Evolutionary conservation across 2,888 invertebrate species (phyloP).

Genomic region (Lasioglossum calceatum): DNA sequence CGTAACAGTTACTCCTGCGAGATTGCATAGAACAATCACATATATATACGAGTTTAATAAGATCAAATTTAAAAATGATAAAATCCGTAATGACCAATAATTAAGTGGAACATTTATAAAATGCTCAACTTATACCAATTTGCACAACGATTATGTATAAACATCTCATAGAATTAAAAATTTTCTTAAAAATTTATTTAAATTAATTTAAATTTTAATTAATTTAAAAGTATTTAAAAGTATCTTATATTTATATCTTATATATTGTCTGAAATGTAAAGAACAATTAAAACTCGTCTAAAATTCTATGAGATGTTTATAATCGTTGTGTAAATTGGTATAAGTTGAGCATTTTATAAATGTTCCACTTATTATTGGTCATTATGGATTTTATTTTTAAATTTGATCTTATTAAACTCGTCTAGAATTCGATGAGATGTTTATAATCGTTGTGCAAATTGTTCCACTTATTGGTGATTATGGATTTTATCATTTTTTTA

Average conservation of each 20-base stretch:
- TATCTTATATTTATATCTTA: no score
- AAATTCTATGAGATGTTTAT: background rate
- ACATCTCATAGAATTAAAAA: background rate
- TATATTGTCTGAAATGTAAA: background rate
- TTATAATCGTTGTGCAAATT: background rate
- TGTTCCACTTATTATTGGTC: background rate
- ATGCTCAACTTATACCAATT: background rate
- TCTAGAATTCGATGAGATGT: background rate
- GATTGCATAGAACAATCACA: background rate
- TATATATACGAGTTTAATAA: background rate
- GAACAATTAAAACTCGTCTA: background rate
- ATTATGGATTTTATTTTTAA: background rate
- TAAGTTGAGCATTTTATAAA: background rate
- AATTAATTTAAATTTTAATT: no score
- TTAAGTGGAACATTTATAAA: background rate
- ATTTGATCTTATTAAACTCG: background rate
- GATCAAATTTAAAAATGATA: no score
- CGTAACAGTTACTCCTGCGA: constrained; percentile 24
- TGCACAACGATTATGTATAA: background rate
- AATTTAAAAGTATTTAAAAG: no score
- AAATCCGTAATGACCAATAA: background rate
- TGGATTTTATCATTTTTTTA: background rate
- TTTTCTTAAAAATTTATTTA: no score
- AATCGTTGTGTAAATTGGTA: background rate
- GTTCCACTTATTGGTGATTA: background rate